Evolutionary conservation across 53 echinoderm and acorn worm species (phyloP).

Genomic region (Henricia sp.): DNA sequence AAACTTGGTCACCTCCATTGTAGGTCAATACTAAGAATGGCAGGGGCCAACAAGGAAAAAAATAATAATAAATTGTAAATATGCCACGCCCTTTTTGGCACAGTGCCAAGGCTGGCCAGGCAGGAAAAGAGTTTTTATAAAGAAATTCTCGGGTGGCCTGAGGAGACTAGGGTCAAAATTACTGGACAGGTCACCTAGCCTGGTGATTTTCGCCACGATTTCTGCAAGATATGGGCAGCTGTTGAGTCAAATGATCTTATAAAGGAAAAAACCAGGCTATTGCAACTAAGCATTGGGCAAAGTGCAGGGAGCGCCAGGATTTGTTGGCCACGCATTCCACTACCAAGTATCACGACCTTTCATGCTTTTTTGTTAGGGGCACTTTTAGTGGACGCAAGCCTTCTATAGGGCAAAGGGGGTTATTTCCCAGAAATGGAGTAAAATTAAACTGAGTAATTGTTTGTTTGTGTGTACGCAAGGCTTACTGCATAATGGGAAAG

Average conservation of each 20-base stretch:
- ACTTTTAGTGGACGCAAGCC: too few relatives aligned
- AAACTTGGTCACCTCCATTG: conserved; percentile 42
- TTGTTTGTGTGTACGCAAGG: too few relatives aligned
- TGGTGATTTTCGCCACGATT: background rate
- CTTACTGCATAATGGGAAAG: too few relatives aligned
- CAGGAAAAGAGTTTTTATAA: background rate
- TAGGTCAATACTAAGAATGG: conserved; percentile 7
- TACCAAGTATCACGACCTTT: too few relatives aligned
- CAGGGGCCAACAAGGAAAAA: conserved; percentile 2
- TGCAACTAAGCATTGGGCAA: too few relatives aligned
- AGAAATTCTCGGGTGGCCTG: conserved; percentile 2
- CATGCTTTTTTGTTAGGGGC: too few relatives aligned
- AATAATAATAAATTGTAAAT: background rate
- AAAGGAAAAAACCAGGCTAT: background rate
- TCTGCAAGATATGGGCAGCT: background rate
- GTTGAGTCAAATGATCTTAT: background rate
- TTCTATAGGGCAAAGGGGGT: too few relatives aligned
- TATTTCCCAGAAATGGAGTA: too few relatives aligned
- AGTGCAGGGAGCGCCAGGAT: background rate
- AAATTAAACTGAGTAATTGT: too few relatives aligned
- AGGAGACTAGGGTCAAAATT: background rate
- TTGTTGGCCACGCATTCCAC: too few relatives aligned
- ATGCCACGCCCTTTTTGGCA: conserved; percentile 36
- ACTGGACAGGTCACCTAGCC: conserved; percentile 1
- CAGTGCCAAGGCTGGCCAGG: background rate